phyloP scores from a whole-genome alignment of 2,888 invertebrate species.

The Cephus runcator region DNA sequence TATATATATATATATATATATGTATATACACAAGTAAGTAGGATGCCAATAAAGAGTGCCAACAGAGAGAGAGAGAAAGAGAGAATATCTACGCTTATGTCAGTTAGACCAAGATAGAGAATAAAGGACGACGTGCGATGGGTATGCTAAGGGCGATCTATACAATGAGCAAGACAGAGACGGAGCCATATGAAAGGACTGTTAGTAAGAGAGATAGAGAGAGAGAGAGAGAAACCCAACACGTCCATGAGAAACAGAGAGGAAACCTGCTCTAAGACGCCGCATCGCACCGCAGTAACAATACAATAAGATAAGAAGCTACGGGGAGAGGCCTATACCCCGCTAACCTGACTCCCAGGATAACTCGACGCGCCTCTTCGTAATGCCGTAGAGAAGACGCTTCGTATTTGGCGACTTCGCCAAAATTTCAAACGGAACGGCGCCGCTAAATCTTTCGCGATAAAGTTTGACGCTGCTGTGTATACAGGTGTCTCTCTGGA shows the following conservation, averaged over 20 bases:
- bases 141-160: slow-evolving; percentile 23
- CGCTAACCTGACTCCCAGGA: slow-evolving; percentile 44
- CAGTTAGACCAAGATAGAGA: slow-evolving; percentile 14
- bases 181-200: slow-evolving; percentile 1
- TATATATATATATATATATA: neutral
- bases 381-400: neutral
- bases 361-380: slow-evolving; percentile 36
- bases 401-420: slow-evolving; percentile 17
- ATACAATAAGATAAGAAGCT: slow-evolving; percentile 59
- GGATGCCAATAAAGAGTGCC: slow-evolving; percentile 7
- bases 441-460: slow-evolving; percentile 22
- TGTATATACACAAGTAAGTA: neutral
- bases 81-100: neutral
- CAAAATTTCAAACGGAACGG: slow-evolving; percentile 33
- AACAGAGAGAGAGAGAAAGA: slow-evolving; percentile 20
- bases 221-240: too few relatives aligned
- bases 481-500: neutral
- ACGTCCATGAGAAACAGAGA: slow-evolving; percentile 22
- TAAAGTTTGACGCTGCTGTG: slow-evolving; percentile 19
- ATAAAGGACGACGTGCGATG: slow-evolving; percentile 19
- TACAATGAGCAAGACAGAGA: slow-evolving; percentile 24
- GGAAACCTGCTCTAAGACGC: slow-evolving; percentile 47
- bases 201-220: neutral
- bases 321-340: slow-evolving; percentile 21
- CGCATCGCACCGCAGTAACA: slow-evolving; percentile 45